Conservation (phyloP, 1,140 invertebrate genomes). For the Amphibalanus amphitrite region DNA sequence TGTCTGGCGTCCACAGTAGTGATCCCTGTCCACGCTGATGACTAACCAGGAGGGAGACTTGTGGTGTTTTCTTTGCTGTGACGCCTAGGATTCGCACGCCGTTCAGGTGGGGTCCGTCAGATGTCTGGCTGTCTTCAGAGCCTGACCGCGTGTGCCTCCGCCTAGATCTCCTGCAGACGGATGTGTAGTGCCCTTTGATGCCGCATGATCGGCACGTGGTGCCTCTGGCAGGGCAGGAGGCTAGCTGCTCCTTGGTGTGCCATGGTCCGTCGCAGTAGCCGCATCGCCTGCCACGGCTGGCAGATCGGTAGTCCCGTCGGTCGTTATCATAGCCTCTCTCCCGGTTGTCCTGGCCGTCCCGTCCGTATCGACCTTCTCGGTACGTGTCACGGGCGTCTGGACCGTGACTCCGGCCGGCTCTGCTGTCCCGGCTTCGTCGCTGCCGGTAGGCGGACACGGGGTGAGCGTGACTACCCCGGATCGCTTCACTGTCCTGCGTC, state of each 20-base stretch:
- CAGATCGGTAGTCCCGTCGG: too few species aligned
- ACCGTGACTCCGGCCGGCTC: too few species aligned
- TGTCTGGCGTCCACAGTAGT: conserved; percentile 8
- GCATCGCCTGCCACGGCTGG: neutral
- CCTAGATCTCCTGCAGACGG: too few species aligned
- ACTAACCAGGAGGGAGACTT: neutral
- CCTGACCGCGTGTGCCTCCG: neutral
- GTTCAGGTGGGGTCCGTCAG: neutral
- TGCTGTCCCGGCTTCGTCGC: too few species aligned
- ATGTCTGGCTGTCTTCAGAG: neutral
- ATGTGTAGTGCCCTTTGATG: neutral
- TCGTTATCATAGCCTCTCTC: too few species aligned
- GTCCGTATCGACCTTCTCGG: too few species aligned
- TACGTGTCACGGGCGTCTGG: too few species aligned
- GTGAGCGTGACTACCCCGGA: neutral
- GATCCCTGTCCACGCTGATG: neutral
- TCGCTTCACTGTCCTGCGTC: too few species aligned
- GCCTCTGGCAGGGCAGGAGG: neutral
- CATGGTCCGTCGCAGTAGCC: neutral
- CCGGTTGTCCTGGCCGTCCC: too few species aligned
- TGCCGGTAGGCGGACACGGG: neutral
- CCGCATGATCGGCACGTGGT: neutral
- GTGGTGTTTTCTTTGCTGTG: too few species aligned
- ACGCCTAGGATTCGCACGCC: neutral
- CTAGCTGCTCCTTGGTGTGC: neutral